Conservation (phyloP, 2,113 vertebrate genomes). For the Corythornis vintsioides region DNA sequence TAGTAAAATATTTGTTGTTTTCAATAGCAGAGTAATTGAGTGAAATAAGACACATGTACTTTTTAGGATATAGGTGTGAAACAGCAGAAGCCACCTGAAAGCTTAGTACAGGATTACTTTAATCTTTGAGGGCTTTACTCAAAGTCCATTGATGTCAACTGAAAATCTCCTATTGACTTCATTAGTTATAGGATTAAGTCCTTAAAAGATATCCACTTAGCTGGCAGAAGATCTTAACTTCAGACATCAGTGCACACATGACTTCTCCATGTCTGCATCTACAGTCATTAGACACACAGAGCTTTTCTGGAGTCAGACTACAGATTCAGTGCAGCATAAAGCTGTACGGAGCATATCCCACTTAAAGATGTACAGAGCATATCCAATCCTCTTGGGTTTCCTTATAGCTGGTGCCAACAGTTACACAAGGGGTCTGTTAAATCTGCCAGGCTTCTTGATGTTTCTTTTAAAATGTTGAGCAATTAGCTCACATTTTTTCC, state of each 20-base stretch:
- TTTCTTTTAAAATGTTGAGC: not conserved
- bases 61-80: constrained; percentile 16
- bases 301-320: not conserved
- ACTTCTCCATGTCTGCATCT: not conserved
- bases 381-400: not conserved
- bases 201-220: constrained; percentile 35
- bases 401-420: not conserved
- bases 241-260: constrained; percentile 26
- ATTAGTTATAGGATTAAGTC: constrained; percentile 44
- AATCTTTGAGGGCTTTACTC: constrained; percentile 32
- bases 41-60: not conserved
- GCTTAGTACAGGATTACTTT: constrained; percentile 50
- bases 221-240: constrained; percentile 41
- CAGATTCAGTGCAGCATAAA: not conserved
- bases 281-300: not conserved
- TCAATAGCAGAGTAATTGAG: not conserved
- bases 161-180: constrained; percentile 54
- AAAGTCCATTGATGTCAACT: constrained; percentile 23
- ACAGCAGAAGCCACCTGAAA: constrained; percentile 45
- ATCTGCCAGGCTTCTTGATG: not conserved
- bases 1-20: not conserved
- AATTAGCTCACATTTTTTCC: not conserved
- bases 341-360: not conserved
- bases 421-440: not conserved
- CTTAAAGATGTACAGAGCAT: not conserved